Percentiles rank a stretch among this genome's conserved stretches.
Evolutionary conservation across 2,113 vertebrate species (phyloP).

Genomic region (Lepus timidus): DNA sequence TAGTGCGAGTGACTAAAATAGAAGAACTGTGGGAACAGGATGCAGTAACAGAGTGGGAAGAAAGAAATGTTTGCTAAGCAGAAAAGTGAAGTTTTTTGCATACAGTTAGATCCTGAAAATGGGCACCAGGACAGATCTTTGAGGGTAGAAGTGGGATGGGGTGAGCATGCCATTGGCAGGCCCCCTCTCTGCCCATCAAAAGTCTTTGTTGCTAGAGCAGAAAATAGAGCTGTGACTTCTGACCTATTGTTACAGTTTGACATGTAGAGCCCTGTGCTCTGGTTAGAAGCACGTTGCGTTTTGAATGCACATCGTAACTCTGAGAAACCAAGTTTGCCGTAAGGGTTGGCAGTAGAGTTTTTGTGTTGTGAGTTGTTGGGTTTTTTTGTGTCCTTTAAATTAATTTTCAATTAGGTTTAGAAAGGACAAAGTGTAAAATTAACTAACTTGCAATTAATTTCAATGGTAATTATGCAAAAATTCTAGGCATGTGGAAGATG

Average conservation of each 20-base stretch:
- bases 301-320: constrained; percentile 44
- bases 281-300: constrained; percentile 59
- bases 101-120: neutral
- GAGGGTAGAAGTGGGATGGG: neutral
- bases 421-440: constrained; percentile 88
- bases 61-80: neutral
- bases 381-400: constrained; percentile 73
- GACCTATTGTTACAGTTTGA: neutral
- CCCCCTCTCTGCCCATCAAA: neutral
- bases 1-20: neutral
- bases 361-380: constrained; percentile 36
- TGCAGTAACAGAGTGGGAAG: neutral
- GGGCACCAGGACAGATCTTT: neutral
- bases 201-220: neutral
- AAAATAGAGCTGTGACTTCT: neutral
- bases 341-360: constrained; percentile 54
- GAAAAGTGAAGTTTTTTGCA: neutral
- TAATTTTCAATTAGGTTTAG: constrained; percentile 88
- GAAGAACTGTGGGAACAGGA: neutral
- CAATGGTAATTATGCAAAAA: constrained; percentile 89
- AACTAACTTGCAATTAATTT: constrained; percentile 91
- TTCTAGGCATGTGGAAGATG: constrained; percentile 86
- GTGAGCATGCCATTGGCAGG: neutral
- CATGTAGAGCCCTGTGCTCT: neutral
- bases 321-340: constrained; percentile 66